Evolutionary conservation across 2,113 vertebrate species (phyloP).

Genomic region (Rhombomys opimus): DNA sequence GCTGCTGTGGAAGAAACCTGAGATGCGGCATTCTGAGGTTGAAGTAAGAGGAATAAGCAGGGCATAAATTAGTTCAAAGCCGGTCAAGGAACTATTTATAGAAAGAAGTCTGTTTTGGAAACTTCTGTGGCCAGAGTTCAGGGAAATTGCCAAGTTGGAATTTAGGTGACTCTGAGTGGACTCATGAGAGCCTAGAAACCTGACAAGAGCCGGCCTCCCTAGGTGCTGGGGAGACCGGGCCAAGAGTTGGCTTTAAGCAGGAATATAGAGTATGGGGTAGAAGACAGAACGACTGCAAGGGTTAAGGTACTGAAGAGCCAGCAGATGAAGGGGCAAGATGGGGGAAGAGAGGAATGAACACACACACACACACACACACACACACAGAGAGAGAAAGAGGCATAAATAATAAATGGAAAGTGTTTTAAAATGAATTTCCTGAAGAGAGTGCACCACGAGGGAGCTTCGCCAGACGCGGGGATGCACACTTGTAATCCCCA

Average conservation of each 20-base stretch:
- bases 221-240: not conserved
- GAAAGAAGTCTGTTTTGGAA: conserved; percentile 37
- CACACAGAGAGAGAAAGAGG: not conserved
- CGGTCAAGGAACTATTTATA: not conserved
- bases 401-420: not conserved
- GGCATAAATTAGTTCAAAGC: not conserved
- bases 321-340: not conserved
- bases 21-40: not conserved
- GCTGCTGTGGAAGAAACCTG: not conserved
- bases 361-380: not conserved
- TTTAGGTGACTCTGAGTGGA: not conserved
- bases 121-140: conserved; percentile 24
- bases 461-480: not conserved
- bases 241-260: not conserved
- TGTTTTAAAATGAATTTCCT: not conserved
- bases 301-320: not conserved
- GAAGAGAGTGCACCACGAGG: not conserved
- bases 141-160: conserved; percentile 34
- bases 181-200: not conserved
- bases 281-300: not conserved
- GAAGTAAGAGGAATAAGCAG: not conserved
- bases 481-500: not conserved
- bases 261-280: not conserved
- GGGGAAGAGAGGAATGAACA: not conserved
- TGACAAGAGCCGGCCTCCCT: conserved; percentile 2